Base-by-base conservation (phyloP, 2,113 vertebrate species). In the Octodon degus region DNA sequence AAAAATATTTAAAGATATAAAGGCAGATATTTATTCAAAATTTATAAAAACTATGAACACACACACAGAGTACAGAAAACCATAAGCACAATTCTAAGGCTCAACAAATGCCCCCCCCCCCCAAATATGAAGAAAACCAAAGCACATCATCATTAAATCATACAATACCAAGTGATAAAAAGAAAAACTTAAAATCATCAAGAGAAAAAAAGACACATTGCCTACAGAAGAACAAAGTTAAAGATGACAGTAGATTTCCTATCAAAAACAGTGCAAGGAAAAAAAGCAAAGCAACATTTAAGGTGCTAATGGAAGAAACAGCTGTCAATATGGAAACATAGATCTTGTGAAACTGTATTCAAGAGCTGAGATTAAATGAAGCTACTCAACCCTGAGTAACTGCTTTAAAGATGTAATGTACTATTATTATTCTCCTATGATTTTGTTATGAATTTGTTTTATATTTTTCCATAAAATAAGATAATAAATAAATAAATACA, bases 11-110 rank as follows among this genome's bases (percentile, higher is more conserved):
- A 74, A 93, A 88, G 55, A 14, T 11, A 14, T 67, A 93, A 79
- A 47, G 40, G 16, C n/a, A 74, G 43, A 19, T 22, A 43, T 62
- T 68, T 27, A 93, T 20, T 50, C 55, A 58, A 94, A 63, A 40
- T 93, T 93, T 53, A 85, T 96, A 43, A 89, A 76, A 85, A 55
- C 65, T 53, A 20, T 63, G 91, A 43, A 89, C 37, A 10, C 55
- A 58, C 55, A 58, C 55, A 58, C 55, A 58, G 17, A 58, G 17
- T 50, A 58, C 16, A 58, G 55, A 58, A 17, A 58, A 58, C 55
- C 19, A 58, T 58, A 19, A 58, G 17, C 0, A 24, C 53, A 88
- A 76, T 62, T 63, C 17, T 30, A 91, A 76, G 40, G 1, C 19
- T 88, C 7, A 72, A 63, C 13, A 58, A 37, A 82, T 86, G 53